Base-by-base conservation (phyloP, 2,797 vertebrate genomes). In the Tragopan temminckii region DNA sequence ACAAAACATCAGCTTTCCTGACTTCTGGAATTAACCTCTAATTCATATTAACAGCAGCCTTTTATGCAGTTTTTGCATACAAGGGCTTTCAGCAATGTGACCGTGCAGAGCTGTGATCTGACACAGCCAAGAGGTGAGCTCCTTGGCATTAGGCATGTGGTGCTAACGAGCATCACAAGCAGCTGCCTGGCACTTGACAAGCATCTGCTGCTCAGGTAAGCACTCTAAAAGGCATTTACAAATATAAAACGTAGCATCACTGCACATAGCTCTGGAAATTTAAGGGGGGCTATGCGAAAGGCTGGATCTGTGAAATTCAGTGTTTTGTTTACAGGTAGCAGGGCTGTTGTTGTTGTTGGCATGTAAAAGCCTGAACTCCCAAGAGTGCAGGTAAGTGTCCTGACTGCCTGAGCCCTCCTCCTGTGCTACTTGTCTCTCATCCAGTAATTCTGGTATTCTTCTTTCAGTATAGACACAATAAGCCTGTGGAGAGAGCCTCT, bases 1-100 rank as follows among this genome's bases (percentile, higher is more conserved):
- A 87, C 36, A 64, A 77, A 97, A 85, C 79, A 78, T 90, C 90
- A 93, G 88, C 79, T 91, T 93, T 92, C 64, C 63, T 8, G 18
- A 52, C 76, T 97, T 90, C 78, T 85, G 75, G 84, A 97, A 97
- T 97, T 97, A 97, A 92, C 94, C 84, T 92, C 78, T 85, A 68
- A 46, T 67, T 68, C 2, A 6, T 59, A 72, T 89, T 80, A 95
- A 5, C 58, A 35, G 55, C 80, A 83, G 42, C 23, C 7, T 89
- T 87, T 83, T 43, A 61, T 78, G 59, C 17, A 42, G 21, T 25
- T 88, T 86, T 70, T 80, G 8, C 13, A 23, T 55, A 11, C 18
- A 24, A 18, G 5, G 5, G 7, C 5, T 4, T 53, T 85, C 14
- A 42, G 61, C 12, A 6, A 4, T 0, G 2, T 38, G 35, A 8